phyloP scores from a whole-genome alignment of 2,888 invertebrate genomes.

The Mechanitis mazaeus region DNA sequence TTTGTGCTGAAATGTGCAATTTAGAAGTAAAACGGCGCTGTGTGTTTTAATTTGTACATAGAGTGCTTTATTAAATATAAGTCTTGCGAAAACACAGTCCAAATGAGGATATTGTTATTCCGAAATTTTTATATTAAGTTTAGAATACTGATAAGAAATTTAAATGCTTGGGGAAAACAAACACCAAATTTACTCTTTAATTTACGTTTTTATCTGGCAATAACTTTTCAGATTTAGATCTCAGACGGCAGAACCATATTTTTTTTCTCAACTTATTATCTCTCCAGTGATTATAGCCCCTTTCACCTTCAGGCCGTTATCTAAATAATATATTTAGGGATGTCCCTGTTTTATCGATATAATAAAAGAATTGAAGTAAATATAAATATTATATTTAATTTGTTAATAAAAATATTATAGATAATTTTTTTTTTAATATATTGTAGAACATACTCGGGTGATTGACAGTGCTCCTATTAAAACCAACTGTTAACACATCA shows the following conservation, averaged over 20 bases:
- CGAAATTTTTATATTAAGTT: background rate
- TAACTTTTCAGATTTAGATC: slow-evolving; percentile 20
- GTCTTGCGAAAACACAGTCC: background rate
- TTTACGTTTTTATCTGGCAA: background rate
- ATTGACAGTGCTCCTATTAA: background rate
- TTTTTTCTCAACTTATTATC: slow-evolving; percentile 24
- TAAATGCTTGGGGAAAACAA: background rate
- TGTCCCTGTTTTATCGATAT: slow-evolving; percentile 19
- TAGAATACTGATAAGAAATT: too few relatives aligned
- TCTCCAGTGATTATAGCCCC: slow-evolving; percentile 23
- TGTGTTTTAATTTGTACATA: slow-evolving; percentile 5
- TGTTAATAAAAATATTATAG: background rate
- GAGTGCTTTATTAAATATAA: background rate
- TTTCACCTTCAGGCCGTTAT: slow-evolving; percentile 24
- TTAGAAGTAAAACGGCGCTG: slow-evolving; percentile 8
- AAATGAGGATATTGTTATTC: slow-evolving; percentile 3
- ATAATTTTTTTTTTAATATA: slow-evolving; percentile 4
- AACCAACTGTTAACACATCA: slow-evolving; percentile 27
- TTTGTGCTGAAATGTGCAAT: slow-evolving; percentile 14
- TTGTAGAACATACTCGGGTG: too few relatives aligned
- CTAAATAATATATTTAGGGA: slow-evolving; percentile 24
- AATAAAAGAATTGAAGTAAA: background rate
- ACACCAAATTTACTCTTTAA: background rate
- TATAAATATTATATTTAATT: background rate
- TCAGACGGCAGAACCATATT: slow-evolving; percentile 18